Evolutionary conservation across 1,140 invertebrate species (phyloP), one percentile per base, ranked within the genome.

Genomic region (Galleria mellonella): DNA sequence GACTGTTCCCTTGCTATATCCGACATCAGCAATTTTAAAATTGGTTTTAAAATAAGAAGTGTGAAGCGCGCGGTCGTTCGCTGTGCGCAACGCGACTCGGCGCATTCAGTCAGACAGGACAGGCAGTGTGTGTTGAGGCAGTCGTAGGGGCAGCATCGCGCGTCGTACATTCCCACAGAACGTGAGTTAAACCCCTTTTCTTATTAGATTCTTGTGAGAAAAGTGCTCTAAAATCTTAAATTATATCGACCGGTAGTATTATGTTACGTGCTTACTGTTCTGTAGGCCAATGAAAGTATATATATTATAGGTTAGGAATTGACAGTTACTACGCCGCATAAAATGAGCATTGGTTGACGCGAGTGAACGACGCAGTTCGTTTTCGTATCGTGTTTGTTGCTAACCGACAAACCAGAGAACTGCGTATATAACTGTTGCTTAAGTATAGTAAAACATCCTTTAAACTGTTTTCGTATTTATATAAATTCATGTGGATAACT

Each of bases 291-390:
- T 30, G 32, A 42, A 39, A 43, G 38, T 14, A 15, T 31, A 43
- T 39, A 53, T 50, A 49, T 74, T 72, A 65, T 63, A 73, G 69
- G 71, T 77, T 73, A 83, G 49, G 51, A 56, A 55, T 50, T 74
- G 74, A 62, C 62, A 72, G 64, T 74, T 77, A 77, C 66, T 83
- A 74, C 79, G 79, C 62, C 72, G 78, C 61, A 75, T 51, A 55
- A 66, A 72, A 68, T 66, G 52, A 54, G 49, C 48, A 60, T 59
- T 54, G 62, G 51, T 64, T 60, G 55, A 61, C 59, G 52, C 57
- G 55, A 61, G 51, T 45, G 60, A 52, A 72, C 77, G 77, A 74
- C 77, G 79, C 76, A 81, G 69, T 78, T 71, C 42, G 55, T 47
- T 56, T 29, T 23, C 17, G 62, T 70, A 59, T 65, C 57, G 64